Evolutionary conservation across 2,888 invertebrate species (phyloP).

Genomic region (Stenotaenia linearis): DNA sequence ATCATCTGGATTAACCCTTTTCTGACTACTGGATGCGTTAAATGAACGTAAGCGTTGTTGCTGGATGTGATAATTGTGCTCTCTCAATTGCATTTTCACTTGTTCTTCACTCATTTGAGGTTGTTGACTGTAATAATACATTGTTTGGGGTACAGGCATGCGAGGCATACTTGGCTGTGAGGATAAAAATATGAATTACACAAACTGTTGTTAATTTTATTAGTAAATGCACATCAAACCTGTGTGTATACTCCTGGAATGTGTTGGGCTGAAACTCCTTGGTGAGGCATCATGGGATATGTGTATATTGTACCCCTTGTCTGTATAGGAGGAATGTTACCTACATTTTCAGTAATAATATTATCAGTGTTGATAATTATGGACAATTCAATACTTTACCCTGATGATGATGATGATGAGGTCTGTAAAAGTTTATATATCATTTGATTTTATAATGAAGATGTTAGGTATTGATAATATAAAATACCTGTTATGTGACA

Average conservation of each 20-base stretch:
- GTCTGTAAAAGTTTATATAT: too few relatives aligned
- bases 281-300: not conserved
- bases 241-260: not conserved
- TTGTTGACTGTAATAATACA: not conserved
- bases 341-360: too few relatives aligned
- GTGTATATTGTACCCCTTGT: not conserved
- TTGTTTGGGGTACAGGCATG: not conserved
- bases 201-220: too few relatives aligned
- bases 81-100: conserved; percentile 24
- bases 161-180: not conserved
- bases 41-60: conserved; percentile 33
- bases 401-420: too few relatives aligned
- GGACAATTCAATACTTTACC: too few relatives aligned
- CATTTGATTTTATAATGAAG: too few relatives aligned
- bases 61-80: conserved; percentile 33
- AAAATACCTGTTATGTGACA: too few relatives aligned
- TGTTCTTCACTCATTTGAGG: not conserved
- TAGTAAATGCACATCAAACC: not conserved
- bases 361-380: too few relatives aligned
- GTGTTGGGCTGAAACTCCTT: not conserved
- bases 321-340: not conserved
- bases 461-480: too few relatives aligned
- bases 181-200: not conserved
- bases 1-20: conserved; percentile 30
- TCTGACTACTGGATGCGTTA: not conserved